Evolutionary conservation across 1,140 invertebrate genomes (phyloP), one percentile per base, ranked within the genome.

Genomic region (Oreohelix idahoensis): DNA sequence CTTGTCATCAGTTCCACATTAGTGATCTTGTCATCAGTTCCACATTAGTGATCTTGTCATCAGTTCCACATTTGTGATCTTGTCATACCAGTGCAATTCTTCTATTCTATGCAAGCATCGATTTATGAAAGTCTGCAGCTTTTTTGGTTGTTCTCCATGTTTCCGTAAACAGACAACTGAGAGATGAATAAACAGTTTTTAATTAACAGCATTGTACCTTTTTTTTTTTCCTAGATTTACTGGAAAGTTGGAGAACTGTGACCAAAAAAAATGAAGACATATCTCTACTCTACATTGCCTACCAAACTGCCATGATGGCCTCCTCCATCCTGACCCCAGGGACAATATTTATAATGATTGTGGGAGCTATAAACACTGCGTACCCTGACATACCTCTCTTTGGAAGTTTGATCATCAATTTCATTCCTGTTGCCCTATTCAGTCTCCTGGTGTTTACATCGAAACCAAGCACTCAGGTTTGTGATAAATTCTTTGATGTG

Each of bases 291-390:
- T 95, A 94, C 84, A 94, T 95, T 73, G 78, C 92, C 29, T 92
- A 92, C 78, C 91, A 92, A 87, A 91, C 81, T 36, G 84, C 85
- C 49, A 82, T 90, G 84, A 92, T 95, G 88, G 86, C 92, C 4
- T 94, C 94, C 8, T 66, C 75, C 45, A 53, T 82, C 17, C 26
- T 95, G 2, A 94, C 94, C 36, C 95, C 94, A 10, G 94, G 94
- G n/a, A 95, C 94, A 0, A 95, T 95, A 73, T 95, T 95, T 79
- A 91, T 95, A 20, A 94, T 95, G 92, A 91, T 95, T 74, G 92
- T 95, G 35, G 94, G 95, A 38, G 94, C 95, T 29, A 93, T 95
- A 80, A 92, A 92, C 26, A 93, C 93, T 17, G 95, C 95, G 82
- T 88, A 87, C 79, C 85, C 85, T 8, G 74, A 77, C 0, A 92